These are phyloP conservation scores for Nematostella vectensis DNA, from an alignment of 92 coral and sea anemone genomes.

Conservation along the genomic window DNA sequence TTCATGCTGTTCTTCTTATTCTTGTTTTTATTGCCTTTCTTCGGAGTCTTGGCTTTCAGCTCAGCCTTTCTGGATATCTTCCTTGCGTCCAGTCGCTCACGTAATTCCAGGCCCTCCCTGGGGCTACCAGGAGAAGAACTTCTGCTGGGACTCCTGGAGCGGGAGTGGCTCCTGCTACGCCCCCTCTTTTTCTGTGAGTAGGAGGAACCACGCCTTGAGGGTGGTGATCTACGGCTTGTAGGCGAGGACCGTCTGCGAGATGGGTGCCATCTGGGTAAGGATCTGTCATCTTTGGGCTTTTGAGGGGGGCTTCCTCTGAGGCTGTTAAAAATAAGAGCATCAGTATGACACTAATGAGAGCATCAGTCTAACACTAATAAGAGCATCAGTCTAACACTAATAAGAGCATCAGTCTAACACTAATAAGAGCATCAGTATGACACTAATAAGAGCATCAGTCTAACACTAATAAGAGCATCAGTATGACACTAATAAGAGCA, in stretches of 20 bases:
- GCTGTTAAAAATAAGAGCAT: constrained; percentile 12
- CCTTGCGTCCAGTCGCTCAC: constrained; percentile 18
- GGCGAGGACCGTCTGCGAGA: constrained; percentile 66
- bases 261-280: constrained; percentile 68
- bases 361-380: neutral
- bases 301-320: constrained; percentile 23
- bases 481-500: too few relatives aligned
- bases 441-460: too few relatives aligned
- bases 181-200: constrained; percentile 52
- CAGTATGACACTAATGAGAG: neutral
- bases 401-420: too few relatives aligned
- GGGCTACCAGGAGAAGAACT: constrained; percentile 1
- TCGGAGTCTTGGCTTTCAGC: constrained; percentile 55
- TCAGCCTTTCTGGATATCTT: constrained; percentile 19
- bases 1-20: constrained; percentile 30
- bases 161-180: constrained; percentile 49
- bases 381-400: too few relatives aligned
- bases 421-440: too few relatives aligned
- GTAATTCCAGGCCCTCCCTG: constrained; percentile 4
- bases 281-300: constrained; percentile 35
- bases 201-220: constrained; percentile 55
- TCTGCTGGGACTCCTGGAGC: constrained; percentile 42
- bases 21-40: constrained; percentile 45
- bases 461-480: too few relatives aligned
- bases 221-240: constrained; percentile 10